Evolutionary conservation across 1,140 invertebrate genomes (phyloP).

Genomic region (Lordiphosa mommai): DNA sequence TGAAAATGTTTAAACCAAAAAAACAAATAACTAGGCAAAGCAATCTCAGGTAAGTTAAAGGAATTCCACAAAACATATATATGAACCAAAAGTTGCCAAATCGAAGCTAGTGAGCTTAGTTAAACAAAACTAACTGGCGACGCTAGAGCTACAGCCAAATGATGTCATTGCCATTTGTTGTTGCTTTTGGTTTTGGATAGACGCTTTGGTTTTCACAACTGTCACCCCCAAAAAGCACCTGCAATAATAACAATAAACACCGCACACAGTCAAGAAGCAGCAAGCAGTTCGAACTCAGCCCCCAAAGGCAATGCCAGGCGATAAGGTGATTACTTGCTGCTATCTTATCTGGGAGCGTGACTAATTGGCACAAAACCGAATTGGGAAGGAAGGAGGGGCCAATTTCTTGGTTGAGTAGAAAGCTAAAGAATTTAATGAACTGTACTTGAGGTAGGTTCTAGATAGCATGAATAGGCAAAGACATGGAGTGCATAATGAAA

Average conservation of each 20-base stretch:
- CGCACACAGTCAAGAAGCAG: constrained; percentile 32
- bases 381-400: constrained; percentile 15
- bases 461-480: too few relatives aligned
- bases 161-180: constrained; percentile 62
- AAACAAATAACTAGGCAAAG: too few relatives aligned
- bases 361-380: constrained; percentile 62
- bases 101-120: constrained; percentile 29
- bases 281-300: constrained; percentile 33
- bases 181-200: constrained; percentile 21
- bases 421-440: constrained; percentile 11
- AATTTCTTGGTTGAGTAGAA: constrained; percentile 25
- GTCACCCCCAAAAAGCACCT: constrained; percentile 48
- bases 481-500: not conserved
- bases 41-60: not conserved
- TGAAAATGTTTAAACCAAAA: not conserved
- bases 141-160: constrained; percentile 62
- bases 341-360: constrained; percentile 68
- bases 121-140: constrained; percentile 30
- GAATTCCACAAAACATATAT: constrained; percentile 2
- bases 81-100: constrained; percentile 17
- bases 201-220: constrained; percentile 42
- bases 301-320: constrained; percentile 50
- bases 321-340: constrained; percentile 64
- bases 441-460: constrained; percentile 59
- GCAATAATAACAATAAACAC: constrained; percentile 33